These are phyloP conservation scores for Psittacula derbiana DNA, from an alignment of 2,797 vertebrate genomes.

Conservation along the genomic window DNA sequence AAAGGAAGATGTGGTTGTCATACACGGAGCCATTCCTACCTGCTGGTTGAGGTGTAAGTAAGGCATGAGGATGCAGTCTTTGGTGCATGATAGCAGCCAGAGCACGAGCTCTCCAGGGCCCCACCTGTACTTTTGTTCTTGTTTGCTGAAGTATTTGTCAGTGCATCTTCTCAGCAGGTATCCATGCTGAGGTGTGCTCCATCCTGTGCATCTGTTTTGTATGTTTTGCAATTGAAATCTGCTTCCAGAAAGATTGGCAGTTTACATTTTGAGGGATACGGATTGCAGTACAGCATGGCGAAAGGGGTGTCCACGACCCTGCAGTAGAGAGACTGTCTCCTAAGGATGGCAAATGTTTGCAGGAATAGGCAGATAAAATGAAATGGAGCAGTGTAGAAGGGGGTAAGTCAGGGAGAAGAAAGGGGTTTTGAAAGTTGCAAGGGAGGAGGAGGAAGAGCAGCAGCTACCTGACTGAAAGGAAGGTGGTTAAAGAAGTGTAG, in stretches of 20 bases:
- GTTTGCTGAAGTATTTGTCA: neutral
- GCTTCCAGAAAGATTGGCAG: neutral
- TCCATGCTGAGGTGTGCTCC: neutral
- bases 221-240: neutral
- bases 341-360: neutral
- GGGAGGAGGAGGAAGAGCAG: neutral
- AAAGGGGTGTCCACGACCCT: rapidly evolving
- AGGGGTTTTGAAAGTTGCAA: neutral
- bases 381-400: neutral
- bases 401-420: neutral
- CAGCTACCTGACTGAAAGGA: neutral
- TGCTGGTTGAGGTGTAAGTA: neutral
- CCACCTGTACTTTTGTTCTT: neutral
- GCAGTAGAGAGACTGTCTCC: neutral
- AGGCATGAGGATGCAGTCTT: rapidly evolving
- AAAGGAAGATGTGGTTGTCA: rapidly evolving
- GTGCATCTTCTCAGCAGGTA: neutral
- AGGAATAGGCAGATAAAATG: neutral
- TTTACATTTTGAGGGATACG: neutral
- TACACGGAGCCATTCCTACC: rapidly evolving
- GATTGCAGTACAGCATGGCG: neutral
- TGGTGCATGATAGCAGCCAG: rapidly evolving
- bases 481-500: neutral
- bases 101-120: neutral
- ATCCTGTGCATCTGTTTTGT: neutral